Base-by-base conservation (phyloP, 2,888 invertebrate genomes). In the Drosophila gaucha region DNA sequence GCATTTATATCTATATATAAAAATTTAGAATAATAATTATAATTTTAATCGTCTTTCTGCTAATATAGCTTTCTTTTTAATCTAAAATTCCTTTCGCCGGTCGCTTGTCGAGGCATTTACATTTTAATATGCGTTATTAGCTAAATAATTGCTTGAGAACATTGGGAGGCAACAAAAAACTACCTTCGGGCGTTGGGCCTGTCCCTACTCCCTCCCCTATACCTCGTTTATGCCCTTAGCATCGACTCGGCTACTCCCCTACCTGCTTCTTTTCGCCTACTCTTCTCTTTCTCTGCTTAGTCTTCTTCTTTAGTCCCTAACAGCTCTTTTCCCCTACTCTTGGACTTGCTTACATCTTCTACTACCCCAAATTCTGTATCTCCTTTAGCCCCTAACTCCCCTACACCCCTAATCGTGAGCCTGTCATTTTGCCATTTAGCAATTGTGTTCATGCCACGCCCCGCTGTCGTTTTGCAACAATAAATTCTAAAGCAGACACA, bases 51-150 rank as follows among this genome's bases (percentile, higher is more conserved):
- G n/a, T n/a, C n/a, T n/a, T n/a, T n/a, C n/a, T n/a, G n/a, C n/a
- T n/a, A n/a, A n/a, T n/a, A n/a, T n/a, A n/a, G n/a, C n/a, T n/a
- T n/a, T n/a, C n/a, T n/a, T 26, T 43, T 14, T 43, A 26, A 28
- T 43, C 26, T 26, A 16, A 43, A 43, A 43, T 43, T 26, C 33
- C 46, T 8, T 28, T 41, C 14, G 0, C 2, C 47, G 10, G 16
- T 12, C 28, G 8, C 54, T 69, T 60, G 56, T 9, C 18, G 8
- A 26, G 20, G 14, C 64, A 75, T 73, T 78, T 64, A 66, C 68
- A 80, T 84, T 80, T 80, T 78, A 80, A 82, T 80, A 70, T 82
- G 69, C 78, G 60, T 78, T 85, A 82, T 82, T 80, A 77, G 79
- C 71, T 51, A 69, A 74, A 80, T 82, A 80, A 80, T 80, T 73